Evolutionary conservation across 2,113 vertebrate genomes (phyloP).

Genomic region (Entomyzon cyanotis): DNA sequence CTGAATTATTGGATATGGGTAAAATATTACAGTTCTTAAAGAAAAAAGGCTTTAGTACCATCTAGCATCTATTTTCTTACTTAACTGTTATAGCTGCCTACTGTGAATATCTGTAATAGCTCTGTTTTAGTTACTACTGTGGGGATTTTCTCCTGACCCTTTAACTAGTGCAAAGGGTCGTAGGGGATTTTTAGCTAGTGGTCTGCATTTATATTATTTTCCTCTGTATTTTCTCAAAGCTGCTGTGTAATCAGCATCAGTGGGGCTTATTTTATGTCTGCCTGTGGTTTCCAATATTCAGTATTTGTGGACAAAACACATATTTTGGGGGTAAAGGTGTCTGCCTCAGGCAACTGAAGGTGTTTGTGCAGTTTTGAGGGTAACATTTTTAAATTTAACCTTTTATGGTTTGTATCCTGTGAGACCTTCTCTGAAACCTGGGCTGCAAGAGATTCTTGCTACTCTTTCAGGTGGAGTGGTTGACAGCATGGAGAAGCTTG

Average conservation of each 20-base stretch:
- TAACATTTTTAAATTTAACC: not conserved
- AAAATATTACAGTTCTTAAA: not conserved
- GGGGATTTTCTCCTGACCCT: not conserved
- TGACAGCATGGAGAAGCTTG: not conserved
- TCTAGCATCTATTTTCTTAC: rapidly evolving
- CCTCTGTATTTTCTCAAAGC: rapidly evolving
- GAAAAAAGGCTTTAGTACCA: rapidly evolving
- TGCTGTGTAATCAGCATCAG: not conserved
- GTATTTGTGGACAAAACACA: not conserved
- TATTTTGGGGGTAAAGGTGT: not conserved
- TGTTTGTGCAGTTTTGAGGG: not conserved
- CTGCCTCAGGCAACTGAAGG: not conserved
- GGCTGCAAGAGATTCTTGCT: not conserved
- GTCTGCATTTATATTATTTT: not conserved
- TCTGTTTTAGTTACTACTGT: not conserved
- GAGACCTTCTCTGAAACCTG: not conserved
- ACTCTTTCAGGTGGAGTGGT: not conserved
- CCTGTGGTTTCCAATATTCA: not conserved
- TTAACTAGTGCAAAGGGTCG: not conserved
- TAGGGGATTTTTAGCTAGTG: not conserved
- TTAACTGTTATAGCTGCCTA: rapidly evolving
- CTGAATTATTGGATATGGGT: not conserved
- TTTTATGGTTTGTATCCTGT: not conserved
- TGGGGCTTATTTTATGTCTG: not conserved
- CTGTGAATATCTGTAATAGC: rapidly evolving